Percentiles rank a stretch among this genome's conserved stretches.
phyloP scores from a whole-genome alignment of 2,888 invertebrate genomes.

The Ganaspis brasiliensis region DNA sequence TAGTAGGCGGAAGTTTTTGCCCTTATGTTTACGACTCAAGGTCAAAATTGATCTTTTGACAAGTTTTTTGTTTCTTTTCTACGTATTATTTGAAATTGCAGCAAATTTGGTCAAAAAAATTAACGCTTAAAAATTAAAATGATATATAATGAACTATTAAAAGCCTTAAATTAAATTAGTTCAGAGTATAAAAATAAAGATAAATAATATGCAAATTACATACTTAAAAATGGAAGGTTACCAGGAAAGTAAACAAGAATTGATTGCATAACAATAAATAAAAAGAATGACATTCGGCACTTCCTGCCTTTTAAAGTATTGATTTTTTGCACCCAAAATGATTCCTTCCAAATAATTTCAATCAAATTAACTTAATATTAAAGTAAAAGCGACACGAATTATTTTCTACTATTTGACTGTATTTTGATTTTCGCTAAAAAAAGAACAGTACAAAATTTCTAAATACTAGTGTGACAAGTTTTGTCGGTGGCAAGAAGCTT shows the following conservation, averaged over 20 bases:
- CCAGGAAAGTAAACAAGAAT: slow-evolving; percentile 5
- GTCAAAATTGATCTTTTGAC: slow-evolving; percentile 17
- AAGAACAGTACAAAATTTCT: slow-evolving; percentile 15
- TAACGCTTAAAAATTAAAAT: no score
- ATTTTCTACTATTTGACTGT: slow-evolving; percentile 21
- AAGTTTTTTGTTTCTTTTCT: slow-evolving; percentile 6
- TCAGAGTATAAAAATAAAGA: no score
- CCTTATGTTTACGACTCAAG: slow-evolving; percentile 10
- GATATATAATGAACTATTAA: no score
- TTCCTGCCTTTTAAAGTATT: not conserved
- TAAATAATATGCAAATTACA: not conserved
- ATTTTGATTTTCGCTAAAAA: slow-evolving; percentile 7
- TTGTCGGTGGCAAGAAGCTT: slow-evolving; percentile 48
- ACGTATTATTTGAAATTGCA: no score
- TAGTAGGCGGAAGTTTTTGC: slow-evolving; percentile 26
- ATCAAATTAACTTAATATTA: no score
- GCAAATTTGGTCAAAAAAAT: no score
- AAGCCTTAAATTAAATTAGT: no score
- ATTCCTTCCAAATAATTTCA: not conserved
- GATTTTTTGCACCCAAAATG: not conserved
- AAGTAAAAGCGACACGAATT: not conserved
- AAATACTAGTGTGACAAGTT: slow-evolving; percentile 4
- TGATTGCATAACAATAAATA: not conserved
- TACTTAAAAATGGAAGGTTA: slow-evolving; percentile 11
- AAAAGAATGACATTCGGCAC: not conserved